Conservation (phyloP, 2,888 invertebrate species). For the Aproaerema taeniolella region DNA sequence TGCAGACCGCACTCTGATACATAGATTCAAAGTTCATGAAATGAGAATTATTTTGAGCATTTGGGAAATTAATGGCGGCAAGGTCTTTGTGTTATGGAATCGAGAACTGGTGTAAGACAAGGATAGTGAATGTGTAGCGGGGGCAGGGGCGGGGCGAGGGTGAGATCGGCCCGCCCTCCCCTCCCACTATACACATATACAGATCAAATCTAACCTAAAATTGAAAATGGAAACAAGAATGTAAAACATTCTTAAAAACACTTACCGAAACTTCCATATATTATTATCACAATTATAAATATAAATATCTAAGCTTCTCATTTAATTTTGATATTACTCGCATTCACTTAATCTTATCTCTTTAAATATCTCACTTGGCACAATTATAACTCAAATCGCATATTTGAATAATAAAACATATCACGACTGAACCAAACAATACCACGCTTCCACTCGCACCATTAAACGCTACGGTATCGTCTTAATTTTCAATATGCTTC, state of each 20-base stretch:
- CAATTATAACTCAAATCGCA: slow-evolving; percentile 70
- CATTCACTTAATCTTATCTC: slow-evolving; percentile 73
- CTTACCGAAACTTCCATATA: slow-evolving; percentile 74
- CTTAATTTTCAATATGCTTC: slow-evolving; percentile 44
- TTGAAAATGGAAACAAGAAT: slow-evolving; percentile 50
- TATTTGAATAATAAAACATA: slow-evolving; percentile 58
- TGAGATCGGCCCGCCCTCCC: not conserved
- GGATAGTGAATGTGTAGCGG: slow-evolving; percentile 15
- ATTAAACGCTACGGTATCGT: slow-evolving; percentile 51
- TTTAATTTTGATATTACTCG: slow-evolving; percentile 73
- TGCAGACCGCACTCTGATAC: not conserved
- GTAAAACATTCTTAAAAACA: slow-evolving; percentile 50
- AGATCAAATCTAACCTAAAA: slow-evolving; percentile 55
- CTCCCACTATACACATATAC: too few species aligned
- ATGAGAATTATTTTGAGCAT: slow-evolving; percentile 49
- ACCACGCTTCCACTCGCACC: slow-evolving; percentile 46
- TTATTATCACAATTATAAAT: slow-evolving; percentile 73
- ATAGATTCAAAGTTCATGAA: slow-evolving; percentile 26
- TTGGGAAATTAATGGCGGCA: slow-evolving; percentile 32
- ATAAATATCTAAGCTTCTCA: slow-evolving; percentile 68
- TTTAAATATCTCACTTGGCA: slow-evolving; percentile 75
- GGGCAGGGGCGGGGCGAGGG: not conserved
- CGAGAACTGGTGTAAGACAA: too few species aligned
- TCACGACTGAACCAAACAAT: slow-evolving; percentile 48
- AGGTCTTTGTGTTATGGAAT: too few species aligned